A percentile compares a stretch with the other conserved stretches of the same genome.
Conservation (phyloP, 2,888 invertebrate genomes). For the Lagria hirta region DNA sequence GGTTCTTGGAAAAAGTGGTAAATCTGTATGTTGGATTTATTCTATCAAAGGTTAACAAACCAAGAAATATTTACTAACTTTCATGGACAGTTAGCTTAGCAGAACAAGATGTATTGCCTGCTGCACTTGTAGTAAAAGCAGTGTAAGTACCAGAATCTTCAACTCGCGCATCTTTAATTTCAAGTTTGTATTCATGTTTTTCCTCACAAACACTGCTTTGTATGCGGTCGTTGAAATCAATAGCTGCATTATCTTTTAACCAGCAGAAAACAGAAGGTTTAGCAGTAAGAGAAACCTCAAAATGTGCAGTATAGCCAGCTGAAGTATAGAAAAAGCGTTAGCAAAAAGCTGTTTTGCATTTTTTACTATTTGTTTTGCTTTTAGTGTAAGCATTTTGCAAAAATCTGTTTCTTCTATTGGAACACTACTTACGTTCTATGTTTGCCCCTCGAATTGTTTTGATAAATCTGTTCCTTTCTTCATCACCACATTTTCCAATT, state of each 20-base stretch:
- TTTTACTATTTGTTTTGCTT: too few relatives aligned
- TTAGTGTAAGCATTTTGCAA: too few relatives aligned
- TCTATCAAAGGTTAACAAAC: too few relatives aligned
- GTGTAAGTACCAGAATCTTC: constrained; percentile 89
- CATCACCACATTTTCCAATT: constrained; percentile 30
- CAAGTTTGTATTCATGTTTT: constrained; percentile 68
- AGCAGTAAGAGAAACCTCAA: constrained; percentile 74
- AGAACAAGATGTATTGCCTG: constrained; percentile 81
- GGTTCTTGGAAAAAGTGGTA: too few relatives aligned
- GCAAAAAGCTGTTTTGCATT: constrained; percentile 5
- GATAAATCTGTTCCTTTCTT: constrained; percentile 70
- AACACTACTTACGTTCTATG: constrained; percentile 72
- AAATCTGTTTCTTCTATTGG: too few relatives aligned
- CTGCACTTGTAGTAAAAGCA: constrained; percentile 79
- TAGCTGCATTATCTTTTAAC: constrained; percentile 84
- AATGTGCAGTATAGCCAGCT: constrained; percentile 83
- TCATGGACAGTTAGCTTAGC: constrained; percentile 85
- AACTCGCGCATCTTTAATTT: constrained; percentile 71
- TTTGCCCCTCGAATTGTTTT: constrained; percentile 75
- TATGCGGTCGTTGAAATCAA: constrained; percentile 75
- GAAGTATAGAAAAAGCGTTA: constrained; percentile 30
- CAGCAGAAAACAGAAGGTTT: constrained; percentile 71
- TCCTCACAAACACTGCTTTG: constrained; percentile 62
- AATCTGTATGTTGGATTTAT: too few relatives aligned
- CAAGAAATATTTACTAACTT: constrained; percentile 63